Base-by-base conservation (phyloP, 2,888 invertebrate species). In the Lordiphosa andalusiaca region DNA sequence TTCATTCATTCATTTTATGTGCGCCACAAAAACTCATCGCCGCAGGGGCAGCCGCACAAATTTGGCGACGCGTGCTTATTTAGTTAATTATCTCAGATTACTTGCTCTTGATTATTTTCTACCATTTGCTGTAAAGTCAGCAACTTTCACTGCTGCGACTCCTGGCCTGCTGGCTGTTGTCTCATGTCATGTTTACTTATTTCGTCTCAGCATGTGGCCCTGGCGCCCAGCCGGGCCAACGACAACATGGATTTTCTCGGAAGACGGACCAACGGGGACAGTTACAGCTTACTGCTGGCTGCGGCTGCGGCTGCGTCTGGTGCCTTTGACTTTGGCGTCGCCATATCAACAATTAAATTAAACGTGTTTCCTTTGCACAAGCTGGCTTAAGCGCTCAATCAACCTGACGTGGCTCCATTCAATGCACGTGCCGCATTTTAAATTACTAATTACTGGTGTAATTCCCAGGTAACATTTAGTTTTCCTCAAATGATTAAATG, bases 341-440 rank as follows among this genome's bases (percentile, higher is more conserved):
- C 71, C 78, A 80, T 78, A 82, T 80, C 82, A 80, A 80, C 80
- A 80, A 80, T 80, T 80, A 82, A 82, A 80, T 80, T 80, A 80
- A 78, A 80, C 80, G 80, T 80, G 80, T 80, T 82, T 80, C 80
- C 69, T 56, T 47, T 80, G 65, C 80, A 70, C 63, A 80, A 80
- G 67, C 78, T 21, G 48, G 70, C 68, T 81, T 68, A 78, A 69
- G 61, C 73, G 69, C 67, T 78, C 82, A 82, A 82, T 82, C 83
- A 80, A 70, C 73, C 69, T 71, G 66, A 48, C 67, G 58, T 52
- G 57, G 60, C 57, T 37, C 62, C 62, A 82, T 75, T 65, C 76
- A 38, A 44, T 54, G 66, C 80, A 78, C 80, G 80, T 78, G 72
- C 80, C 37, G 61, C 69, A 80, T 80, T 80, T 80, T 82, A 80